Evolutionary conservation across 2,797 vertebrate genomes (phyloP).

Genomic region (Oceanodroma leucorhoa): DNA sequence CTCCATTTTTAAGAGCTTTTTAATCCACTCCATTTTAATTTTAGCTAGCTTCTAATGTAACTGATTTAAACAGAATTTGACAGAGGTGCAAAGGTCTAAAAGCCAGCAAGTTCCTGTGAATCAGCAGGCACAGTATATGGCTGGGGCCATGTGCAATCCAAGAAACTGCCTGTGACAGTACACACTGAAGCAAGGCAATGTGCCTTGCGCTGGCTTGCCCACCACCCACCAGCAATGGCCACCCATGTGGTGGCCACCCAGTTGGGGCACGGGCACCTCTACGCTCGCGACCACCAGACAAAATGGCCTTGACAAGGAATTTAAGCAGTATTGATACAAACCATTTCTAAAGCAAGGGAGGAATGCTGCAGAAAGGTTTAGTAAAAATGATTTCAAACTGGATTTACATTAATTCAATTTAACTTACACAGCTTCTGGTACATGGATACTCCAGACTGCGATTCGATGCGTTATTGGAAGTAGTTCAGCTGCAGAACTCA

Average conservation of each 20-base stretch:
- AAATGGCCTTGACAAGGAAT: neutral
- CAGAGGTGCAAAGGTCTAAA: neutral
- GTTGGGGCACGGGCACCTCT: rapidly evolving
- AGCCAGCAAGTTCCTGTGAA: neutral
- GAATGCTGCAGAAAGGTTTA: neutral
- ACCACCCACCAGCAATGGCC: neutral
- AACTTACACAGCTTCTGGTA: neutral
- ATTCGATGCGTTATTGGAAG: neutral
- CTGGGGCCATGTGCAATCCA: neutral
- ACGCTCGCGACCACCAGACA: neutral
- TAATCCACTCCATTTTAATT: neutral
- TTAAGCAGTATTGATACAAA: neutral
- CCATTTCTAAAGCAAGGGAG: neutral
- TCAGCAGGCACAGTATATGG: neutral
- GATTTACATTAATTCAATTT: neutral
- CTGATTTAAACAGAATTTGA: neutral
- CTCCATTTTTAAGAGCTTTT: neutral
- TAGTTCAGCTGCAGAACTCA: neutral
- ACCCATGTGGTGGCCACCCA: neutral
- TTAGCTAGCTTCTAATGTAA: neutral
- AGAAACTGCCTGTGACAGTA: neutral
- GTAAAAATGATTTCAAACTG: neutral
- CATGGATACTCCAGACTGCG: neutral
- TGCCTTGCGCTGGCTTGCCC: neutral
- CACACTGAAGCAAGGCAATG: rapidly evolving